Base-by-base conservation (phyloP, 2,888 invertebrate species). In the Drosophila maculinotata region DNA sequence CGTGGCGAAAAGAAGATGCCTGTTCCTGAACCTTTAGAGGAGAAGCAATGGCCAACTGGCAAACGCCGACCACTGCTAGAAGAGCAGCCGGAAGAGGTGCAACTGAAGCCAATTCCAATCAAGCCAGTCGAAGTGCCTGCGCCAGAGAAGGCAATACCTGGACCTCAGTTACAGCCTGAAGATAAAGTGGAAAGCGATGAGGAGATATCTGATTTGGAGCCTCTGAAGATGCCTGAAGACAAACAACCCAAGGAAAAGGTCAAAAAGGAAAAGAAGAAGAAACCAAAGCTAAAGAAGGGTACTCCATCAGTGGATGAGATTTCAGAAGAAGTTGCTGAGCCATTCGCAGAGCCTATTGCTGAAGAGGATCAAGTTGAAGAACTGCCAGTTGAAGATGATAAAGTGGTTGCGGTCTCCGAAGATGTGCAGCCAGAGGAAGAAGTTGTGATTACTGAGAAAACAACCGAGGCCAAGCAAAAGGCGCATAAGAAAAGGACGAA, bases 31-130 rank as follows among this genome's bases (percentile, higher is more conserved):
- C 87, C 89, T 6, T 65, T 90, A 8, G 89, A 90, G 65, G 89
- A 91, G 48, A 92, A 90, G 60, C 79, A 89, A 60, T 90, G 89
- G 90, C 91, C 91, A 0, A 90, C 87, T 35, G 92, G 92, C 12
- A 92, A 90, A 67, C 87, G 87, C 26, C 90, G 89, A 41, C 92
- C 92, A 2, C 90, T 92, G 64, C 91, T 92, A 36, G 92, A 91
- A 70, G 92, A 92, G 64, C 88, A 90, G 41, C 92, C 92, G 10
- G 92, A 92, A 54, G 91, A 92, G 25, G 90, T 91, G 0, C 72
- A 79, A 9, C 77, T 91, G 0, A 92, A 91, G 53, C 92, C 91
- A 7, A 91, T 92, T 71, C 91, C 91, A 36, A 65, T 69, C 2
- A 89, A 89, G 12, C 87, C 90, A 10, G 80, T 81, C 10, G 89